phyloP scores from a whole-genome alignment of 2,888 invertebrate genomes.

The Hirtodrosophila histrioides region DNA sequence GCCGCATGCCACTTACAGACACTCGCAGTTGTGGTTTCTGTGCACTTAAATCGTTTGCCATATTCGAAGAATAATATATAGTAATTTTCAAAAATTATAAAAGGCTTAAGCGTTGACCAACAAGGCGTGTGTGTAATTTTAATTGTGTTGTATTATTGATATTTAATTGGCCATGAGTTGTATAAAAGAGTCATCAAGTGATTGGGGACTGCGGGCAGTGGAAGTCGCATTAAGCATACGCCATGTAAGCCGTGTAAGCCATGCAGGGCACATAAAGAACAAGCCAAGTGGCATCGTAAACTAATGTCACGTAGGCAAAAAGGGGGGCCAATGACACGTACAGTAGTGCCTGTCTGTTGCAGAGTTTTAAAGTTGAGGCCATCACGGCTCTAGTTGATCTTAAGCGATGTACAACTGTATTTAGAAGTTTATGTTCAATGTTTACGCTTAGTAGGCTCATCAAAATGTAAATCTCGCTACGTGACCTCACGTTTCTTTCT shows the following conservation, averaged over 20 bases:
- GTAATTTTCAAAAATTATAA: constrained; percentile 28
- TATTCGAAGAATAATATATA: not conserved
- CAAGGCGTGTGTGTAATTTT: constrained; percentile 17
- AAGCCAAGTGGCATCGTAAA: constrained; percentile 25
- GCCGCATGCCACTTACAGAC: not conserved
- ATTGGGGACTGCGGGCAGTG: constrained; percentile 24
- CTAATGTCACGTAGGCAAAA: constrained; percentile 38
- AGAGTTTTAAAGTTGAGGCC: no score
- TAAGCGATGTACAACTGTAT: not conserved
- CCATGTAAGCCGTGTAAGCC: constrained; percentile 36
- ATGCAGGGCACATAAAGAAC: constrained; percentile 14
- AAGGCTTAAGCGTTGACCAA: not conserved
- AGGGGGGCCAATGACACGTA: constrained; percentile 15
- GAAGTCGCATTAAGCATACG: constrained; percentile 49
- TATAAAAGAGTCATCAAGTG: constrained; percentile 33
- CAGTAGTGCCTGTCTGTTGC: constrained; percentile 25
- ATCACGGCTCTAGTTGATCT: no score
- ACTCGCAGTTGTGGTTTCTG: not conserved
- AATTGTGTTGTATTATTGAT: constrained; percentile 30
- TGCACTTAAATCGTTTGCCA: not conserved
- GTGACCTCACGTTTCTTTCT: constrained; percentile 53
- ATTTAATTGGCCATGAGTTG: constrained; percentile 41
- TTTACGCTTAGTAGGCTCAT: constrained; percentile 50
- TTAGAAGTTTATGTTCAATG: constrained; percentile 6
- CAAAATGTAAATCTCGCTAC: constrained; percentile 60